These are phyloP conservation scores for Peribatodes rhomboidaria DNA, from an alignment of 2,888 invertebrate species.

Conservation along the genomic window DNA sequence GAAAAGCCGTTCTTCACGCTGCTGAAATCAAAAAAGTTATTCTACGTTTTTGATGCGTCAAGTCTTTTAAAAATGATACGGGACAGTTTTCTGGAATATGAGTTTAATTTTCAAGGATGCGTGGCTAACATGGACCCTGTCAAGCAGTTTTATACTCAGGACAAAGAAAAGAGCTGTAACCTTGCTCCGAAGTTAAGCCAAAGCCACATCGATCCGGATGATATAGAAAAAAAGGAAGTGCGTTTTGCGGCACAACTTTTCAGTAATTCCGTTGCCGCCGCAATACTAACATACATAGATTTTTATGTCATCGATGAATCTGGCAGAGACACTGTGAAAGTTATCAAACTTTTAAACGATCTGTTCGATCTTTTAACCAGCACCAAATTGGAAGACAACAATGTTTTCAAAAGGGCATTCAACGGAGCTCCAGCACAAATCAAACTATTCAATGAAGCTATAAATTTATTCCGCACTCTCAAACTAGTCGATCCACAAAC, in stretches of 20 bases:
- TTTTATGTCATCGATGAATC: slow-evolving; percentile 42
- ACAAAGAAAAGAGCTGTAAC: slow-evolving; percentile 44
- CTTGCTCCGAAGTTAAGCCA: slow-evolving; percentile 48
- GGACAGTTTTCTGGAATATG: slow-evolving; percentile 35
- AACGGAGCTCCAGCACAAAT: slow-evolving; percentile 47
- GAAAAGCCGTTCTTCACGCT: slow-evolving; percentile 49
- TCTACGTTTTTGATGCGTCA: slow-evolving; percentile 47
- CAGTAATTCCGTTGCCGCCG: slow-evolving; percentile 48
- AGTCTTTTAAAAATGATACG: slow-evolving; percentile 45
- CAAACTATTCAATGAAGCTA: slow-evolving; percentile 45
- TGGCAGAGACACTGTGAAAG: slow-evolving; percentile 43
- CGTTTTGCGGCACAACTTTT: slow-evolving; percentile 46
- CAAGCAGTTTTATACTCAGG: slow-evolving; percentile 42
- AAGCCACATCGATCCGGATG: slow-evolving; percentile 46
- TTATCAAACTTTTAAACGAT: slow-evolving; percentile 47
- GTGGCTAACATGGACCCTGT: slow-evolving; percentile 31
- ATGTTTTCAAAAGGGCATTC: slow-evolving; percentile 45
- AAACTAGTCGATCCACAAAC: slow-evolving; percentile 48
- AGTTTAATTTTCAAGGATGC: slow-evolving; percentile 30
- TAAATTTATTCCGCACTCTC: slow-evolving; percentile 49
- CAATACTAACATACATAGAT: slow-evolving; percentile 45
- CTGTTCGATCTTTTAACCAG: slow-evolving; percentile 50
- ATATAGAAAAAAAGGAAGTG: slow-evolving; percentile 46
- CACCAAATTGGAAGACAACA: slow-evolving; percentile 22
- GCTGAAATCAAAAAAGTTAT: slow-evolving; percentile 47